A percentile compares a stretch with the other conserved stretches of the same genome.
These are phyloP conservation scores for Morpho deidamia DNA, from an alignment of 2,888 invertebrate genomes.

Conservation along the genomic window DNA sequence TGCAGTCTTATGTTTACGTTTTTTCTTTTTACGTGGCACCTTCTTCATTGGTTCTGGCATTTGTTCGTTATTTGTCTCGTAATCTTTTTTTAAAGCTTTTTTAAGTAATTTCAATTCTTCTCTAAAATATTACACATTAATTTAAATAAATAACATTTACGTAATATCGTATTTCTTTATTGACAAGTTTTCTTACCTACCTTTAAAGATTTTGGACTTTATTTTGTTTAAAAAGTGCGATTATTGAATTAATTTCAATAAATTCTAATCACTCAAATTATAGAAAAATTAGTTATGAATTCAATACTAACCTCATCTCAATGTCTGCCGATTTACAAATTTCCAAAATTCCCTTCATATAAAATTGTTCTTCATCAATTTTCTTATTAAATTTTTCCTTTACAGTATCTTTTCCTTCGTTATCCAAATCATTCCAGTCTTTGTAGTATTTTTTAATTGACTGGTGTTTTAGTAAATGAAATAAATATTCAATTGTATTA, in stretches of 20 bases:
- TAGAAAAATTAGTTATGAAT: too few species aligned
- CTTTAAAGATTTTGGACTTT: too few species aligned
- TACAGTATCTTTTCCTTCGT: constrained; percentile 31
- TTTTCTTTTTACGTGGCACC: constrained; percentile 30
- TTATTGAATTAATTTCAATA: background rate
- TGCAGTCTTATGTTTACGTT: constrained; percentile 27
- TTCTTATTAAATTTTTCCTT: constrained; percentile 40
- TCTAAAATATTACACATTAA: constrained; percentile 28
- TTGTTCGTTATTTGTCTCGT: constrained; percentile 38
- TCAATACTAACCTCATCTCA: constrained; percentile 38
- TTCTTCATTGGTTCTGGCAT: constrained; percentile 44
- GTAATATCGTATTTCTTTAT: too few species aligned
- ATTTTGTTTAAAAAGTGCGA: too few species aligned
- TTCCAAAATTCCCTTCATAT: constrained; percentile 41
- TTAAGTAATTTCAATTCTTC: constrained; percentile 42
- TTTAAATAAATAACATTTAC: too few species aligned
- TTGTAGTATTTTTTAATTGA: constrained; percentile 38
- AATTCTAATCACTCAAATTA: too few species aligned
- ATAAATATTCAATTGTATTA: background rate
- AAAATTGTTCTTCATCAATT: constrained; percentile 36
- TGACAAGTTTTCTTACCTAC: too few species aligned
- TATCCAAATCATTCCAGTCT: constrained; percentile 46
- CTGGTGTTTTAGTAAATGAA: constrained; percentile 27
- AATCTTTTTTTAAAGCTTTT: constrained; percentile 47
- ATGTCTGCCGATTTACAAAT: constrained; percentile 37